A percentile compares a stretch with the other conserved stretches of the same genome.
Conservation (phyloP, 2,113 vertebrate genomes). For the Alosa alosa region DNA sequence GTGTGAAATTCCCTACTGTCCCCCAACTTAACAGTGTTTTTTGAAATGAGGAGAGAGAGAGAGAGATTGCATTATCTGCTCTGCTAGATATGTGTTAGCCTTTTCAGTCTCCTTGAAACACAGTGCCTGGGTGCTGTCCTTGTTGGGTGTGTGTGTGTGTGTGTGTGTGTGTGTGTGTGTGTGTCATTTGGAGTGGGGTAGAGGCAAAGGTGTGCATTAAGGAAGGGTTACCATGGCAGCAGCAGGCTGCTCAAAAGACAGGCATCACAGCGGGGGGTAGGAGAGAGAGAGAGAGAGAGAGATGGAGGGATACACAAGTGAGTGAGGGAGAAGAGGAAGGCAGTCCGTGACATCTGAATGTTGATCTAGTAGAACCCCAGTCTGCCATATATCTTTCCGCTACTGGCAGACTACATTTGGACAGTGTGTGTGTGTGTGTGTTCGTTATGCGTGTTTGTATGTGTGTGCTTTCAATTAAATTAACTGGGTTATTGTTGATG, state of each 20-base stretch:
- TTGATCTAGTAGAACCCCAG: neutral
- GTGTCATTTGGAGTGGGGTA: neutral
- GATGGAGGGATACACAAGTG: neutral
- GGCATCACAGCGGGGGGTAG: neutral
- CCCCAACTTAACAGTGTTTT: neutral
- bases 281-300: neutral
- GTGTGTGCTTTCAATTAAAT: slow-evolving; percentile 11
- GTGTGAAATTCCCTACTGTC: neutral
- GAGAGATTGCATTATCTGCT: neutral
- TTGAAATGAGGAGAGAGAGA: neutral
- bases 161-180: slow-evolving; percentile 8
- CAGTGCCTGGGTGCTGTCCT: neutral
- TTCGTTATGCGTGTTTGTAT: neutral
- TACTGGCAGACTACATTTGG: neutral
- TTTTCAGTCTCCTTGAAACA: neutral
- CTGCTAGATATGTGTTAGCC: neutral
- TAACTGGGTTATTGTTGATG: neutral
- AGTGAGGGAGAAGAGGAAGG: neutral
- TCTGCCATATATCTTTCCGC: neutral
- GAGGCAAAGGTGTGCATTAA: neutral
- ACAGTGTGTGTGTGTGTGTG: neutral
- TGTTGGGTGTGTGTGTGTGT: neutral
- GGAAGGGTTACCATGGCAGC: neutral
- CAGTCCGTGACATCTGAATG: neutral
- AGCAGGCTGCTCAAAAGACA: neutral